phyloP scores from a whole-genome alignment of 1,140 invertebrate species.

The Nixonia krombeini region DNA sequence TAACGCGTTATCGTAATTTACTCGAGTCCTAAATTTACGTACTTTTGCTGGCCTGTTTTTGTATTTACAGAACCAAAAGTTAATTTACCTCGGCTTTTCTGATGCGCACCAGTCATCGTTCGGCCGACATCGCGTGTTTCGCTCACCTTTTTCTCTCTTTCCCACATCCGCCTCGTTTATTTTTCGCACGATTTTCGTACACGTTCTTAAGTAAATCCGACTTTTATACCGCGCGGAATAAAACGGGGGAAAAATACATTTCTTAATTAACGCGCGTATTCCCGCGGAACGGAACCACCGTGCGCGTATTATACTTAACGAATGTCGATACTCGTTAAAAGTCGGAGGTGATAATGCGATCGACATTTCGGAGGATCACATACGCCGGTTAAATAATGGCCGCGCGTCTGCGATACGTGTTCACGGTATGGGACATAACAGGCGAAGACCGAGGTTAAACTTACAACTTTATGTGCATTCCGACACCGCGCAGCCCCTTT shows the following conservation, averaged over 20 bases:
- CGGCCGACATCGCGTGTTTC: constrained; percentile 19
- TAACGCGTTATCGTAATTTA: constrained; percentile 52
- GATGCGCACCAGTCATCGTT: constrained; percentile 30
- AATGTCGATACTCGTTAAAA: background rate
- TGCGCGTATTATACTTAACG: background rate
- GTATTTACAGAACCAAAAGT: constrained; percentile 44
- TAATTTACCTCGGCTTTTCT: constrained; percentile 45
- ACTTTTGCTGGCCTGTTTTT: constrained; percentile 38
- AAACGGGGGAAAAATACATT: too few species aligned
- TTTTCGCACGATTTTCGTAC: too few species aligned
- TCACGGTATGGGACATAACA: constrained; percentile 3
- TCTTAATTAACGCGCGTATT: too few species aligned
- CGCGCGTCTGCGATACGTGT: constrained; percentile 11
- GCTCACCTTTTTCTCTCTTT: constrained; percentile 10
- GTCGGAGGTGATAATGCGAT: constrained; percentile 9
- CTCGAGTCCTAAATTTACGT: constrained; percentile 47
- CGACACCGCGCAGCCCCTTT: constrained; percentile 37
- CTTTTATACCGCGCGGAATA: too few species aligned
- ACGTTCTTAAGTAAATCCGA: too few species aligned
- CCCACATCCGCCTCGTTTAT: background rate
- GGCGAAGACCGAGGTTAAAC: constrained; percentile 36
- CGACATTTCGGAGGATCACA: constrained; percentile 8
- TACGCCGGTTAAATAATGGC: constrained; percentile 10
- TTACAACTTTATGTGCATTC: constrained; percentile 56
- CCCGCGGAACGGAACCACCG: too few species aligned